Evolutionary conservation across 2,113 vertebrate species (phyloP), one percentile per base, ranked within the genome.

Genomic region (Aspidoscelis tigris): DNA sequence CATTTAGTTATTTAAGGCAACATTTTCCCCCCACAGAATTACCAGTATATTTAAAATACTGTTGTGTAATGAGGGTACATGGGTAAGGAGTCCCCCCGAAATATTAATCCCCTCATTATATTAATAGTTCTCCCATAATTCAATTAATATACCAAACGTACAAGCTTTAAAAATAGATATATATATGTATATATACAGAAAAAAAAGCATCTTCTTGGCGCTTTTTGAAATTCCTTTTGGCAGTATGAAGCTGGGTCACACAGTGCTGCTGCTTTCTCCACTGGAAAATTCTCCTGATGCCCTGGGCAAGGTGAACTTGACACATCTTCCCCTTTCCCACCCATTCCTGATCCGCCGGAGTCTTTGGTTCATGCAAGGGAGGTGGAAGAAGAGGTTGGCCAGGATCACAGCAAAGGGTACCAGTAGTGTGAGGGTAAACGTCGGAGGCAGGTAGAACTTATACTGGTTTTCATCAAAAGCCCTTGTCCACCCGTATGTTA

Each of bases 391-490:
- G 84, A 94, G 81, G 84, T 96, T 97, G 68, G 96, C 96, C 82
- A 98, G 88, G 93, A 99, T 97, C 4, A 98, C 93, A 0, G 85
- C 43, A 1, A 96, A 91, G 0, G 98, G 97, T 7, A 98, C 94
- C 0, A 96, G 86, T 84, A 98, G 95, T 0, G 97, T 98, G 93
- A 99, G 94, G 0, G 97, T 84, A 92, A 98, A 99, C 84, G 97
- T 98, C 0, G 99, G 98, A 2, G 99, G 99, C 90, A 99, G 94
- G 95, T 93, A 96, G 95, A 99, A 98, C 69, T 88, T 96, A 94
- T 99, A 99, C 74, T 93, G 94, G 20, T 83, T 89, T 7, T 95
- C 86, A 12, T 97, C 93, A 0, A 99, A 99, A 44, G 98, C 98
- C 0, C 96, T 96, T 0, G 93, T 86, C 98, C 98, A 99, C 76